Base-by-base conservation (phyloP, 1,140 invertebrate species). In the Nautilus pompilius region DNA sequence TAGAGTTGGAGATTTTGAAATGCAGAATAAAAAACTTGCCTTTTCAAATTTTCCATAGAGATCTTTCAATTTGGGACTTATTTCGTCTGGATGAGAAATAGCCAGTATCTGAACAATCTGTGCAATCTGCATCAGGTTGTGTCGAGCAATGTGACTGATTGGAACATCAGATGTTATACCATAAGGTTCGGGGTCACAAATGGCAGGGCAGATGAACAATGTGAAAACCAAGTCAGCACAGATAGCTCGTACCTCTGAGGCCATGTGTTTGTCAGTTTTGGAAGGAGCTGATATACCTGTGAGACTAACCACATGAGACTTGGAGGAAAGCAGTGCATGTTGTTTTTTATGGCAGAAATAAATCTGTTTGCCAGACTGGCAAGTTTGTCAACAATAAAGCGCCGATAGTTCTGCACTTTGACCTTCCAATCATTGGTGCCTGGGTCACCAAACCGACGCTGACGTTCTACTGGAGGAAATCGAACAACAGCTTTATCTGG, bases 121-220 rank as follows among this genome's bases (percentile, higher is more conserved):
- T 3, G 87, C 87, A 64, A 88, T 82, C 79, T 85, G 71, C 60
- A 71, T 67, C 4, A 98, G 85, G 86, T 98, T 98, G 78, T 93
- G 95, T 28, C 94, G 83, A 5, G 93, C 93, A 34, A 95, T 88
- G 67, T 93, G 88, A 60, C 91, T 93, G 33, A 98, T 92, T n/a
- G 93, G 92, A 1, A 91, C 90, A 77, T 97, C 95, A 6, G 82
- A 80, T 0, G 92, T 93, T 51, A 98, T 93, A n/a, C 95, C 95
- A 81, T 95, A 91, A 0, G 93, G 90, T 82, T 98, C 96, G 0
- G 96, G 96, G 84, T 97, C 94, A 29, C 96, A 91, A 49, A 99
- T 93, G 0, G 95, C 96, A 8, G 95, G 94, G 76, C 96, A 99
- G 63, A 99, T 93, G 70, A 98, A 98, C 71, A 93, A 88, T 2